Percentiles rank a stretch among this genome's conserved stretches.
phyloP scores from a whole-genome alignment of 2,797 vertebrate genomes.

The Aplochiton taeniatus region DNA sequence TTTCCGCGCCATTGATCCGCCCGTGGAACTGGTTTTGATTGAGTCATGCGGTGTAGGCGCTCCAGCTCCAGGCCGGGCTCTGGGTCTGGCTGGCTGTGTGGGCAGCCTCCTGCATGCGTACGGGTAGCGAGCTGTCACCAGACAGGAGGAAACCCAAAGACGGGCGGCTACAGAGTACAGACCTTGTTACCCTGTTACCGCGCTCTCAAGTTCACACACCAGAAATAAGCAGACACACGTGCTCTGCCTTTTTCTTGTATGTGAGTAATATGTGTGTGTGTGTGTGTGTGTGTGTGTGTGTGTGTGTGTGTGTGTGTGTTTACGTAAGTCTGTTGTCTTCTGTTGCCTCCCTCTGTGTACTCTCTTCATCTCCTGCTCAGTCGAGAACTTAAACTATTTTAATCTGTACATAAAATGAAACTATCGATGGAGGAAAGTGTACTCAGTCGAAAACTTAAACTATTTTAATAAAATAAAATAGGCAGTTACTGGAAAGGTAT shows the following conservation, averaged over 20 bases:
- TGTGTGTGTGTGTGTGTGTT: too few relatives aligned
- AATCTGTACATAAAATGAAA: conserved; percentile 36
- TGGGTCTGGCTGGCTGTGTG: conserved; percentile 41
- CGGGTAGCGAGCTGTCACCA: conserved; percentile 70
- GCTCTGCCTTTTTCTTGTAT: conserved; percentile 23
- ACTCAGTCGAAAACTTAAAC: conserved; percentile 47
- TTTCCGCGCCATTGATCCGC: background rate
- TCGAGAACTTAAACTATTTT: conserved; percentile 10
- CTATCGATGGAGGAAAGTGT: too few relatives aligned
- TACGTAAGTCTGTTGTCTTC: conserved; percentile 9
- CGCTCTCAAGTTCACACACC: conserved; percentile 55
- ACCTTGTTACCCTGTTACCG: conserved; percentile 45
- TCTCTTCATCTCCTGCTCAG: background rate
- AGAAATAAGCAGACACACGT: conserved; percentile 61
- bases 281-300: too few relatives aligned
- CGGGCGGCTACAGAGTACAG: conserved; percentile 48
- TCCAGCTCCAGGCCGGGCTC: background rate
- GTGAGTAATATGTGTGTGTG: background rate
- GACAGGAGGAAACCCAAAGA: conserved; percentile 59
- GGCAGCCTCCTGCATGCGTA: conserved; percentile 49
- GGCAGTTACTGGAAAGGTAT: too few relatives aligned
- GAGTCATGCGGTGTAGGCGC: background rate
- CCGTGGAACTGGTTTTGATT: too few relatives aligned
- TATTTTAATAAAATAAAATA: conserved; percentile 34
- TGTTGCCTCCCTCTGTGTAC: conserved; percentile 32